phyloP scores from a whole-genome alignment of 2,888 invertebrate genomes.

The Nowickia ferox region DNA sequence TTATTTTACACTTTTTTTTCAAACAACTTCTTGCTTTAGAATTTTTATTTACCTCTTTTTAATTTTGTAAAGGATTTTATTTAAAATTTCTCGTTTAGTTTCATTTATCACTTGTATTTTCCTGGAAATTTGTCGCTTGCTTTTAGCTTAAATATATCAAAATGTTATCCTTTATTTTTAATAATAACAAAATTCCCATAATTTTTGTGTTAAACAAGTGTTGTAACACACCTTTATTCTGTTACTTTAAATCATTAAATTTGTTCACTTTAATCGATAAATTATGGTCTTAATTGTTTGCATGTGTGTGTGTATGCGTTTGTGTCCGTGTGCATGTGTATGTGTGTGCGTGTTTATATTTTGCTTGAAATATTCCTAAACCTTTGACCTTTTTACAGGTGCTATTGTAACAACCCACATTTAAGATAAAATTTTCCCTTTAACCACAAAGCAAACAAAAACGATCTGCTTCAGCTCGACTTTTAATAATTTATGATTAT shows the following conservation, averaged over 20 bases:
- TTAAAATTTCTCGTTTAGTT: slow-evolving; percentile 8
- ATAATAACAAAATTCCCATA: slow-evolving; percentile 27
- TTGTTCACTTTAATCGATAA: slow-evolving; percentile 59
- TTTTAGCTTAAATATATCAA: slow-evolving; percentile 33
- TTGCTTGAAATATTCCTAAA: slow-evolving; percentile 58
- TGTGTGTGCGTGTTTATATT: not conserved
- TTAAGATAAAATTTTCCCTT: not conserved
- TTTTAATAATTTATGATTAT: slow-evolving; percentile 65
- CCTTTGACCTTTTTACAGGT: slow-evolving; percentile 69
- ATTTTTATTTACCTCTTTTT: not conserved
- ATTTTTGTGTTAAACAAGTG: slow-evolving; percentile 23
- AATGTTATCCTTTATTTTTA: slow-evolving; percentile 1
- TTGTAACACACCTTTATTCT: slow-evolving; percentile 62
- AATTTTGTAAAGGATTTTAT: not conserved
- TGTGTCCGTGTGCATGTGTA: too few species aligned
- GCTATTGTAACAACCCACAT: slow-evolving; percentile 51
- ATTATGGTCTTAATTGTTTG: slow-evolving; percentile 40
- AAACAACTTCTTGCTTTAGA: not conserved
- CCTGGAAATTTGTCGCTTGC: slow-evolving; percentile 63
- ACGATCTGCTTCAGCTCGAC: slow-evolving; percentile 38
- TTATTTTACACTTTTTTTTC: not conserved
- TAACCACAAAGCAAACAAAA: slow-evolving; percentile 55
- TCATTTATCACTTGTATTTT: not conserved
- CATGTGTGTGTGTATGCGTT: not conserved
- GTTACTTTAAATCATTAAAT: slow-evolving; percentile 40